Evolutionary conservation across 2,797 vertebrate species (phyloP).

Genomic region (Argya squamiceps): DNA sequence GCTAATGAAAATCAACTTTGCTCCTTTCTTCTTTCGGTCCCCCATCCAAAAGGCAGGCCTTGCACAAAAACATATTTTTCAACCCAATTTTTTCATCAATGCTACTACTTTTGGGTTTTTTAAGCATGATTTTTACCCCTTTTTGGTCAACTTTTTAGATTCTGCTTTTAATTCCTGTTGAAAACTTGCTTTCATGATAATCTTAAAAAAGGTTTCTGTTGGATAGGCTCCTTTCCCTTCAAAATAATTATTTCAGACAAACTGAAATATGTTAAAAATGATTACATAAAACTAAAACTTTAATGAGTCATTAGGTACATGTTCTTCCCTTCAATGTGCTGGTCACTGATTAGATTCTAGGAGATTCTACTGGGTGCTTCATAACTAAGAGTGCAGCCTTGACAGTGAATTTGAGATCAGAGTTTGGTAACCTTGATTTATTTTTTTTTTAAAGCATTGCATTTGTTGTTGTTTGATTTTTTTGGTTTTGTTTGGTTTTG

Average conservation of each 20-base stretch:
- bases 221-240: neutral
- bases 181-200: neutral
- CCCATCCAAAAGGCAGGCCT: neutral
- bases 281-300: neutral
- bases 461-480: neutral
- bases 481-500: neutral
- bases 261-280: neutral
- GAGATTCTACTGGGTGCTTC: neutral
- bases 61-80: neutral
- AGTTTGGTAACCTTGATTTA: neutral
- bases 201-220: neutral
- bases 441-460: neutral
- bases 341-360: neutral
- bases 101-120: accelerated
- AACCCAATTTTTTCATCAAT: neutral
- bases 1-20: neutral
- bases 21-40: neutral
- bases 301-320: neutral
- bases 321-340: neutral
- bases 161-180: neutral
- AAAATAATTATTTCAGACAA: neutral
- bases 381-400: neutral
- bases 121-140: neutral
- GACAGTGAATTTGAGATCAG: neutral
- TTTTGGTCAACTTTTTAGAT: neutral